Conservation (phyloP, 2,797 vertebrate species). For the Spheniscus humboldti region DNA sequence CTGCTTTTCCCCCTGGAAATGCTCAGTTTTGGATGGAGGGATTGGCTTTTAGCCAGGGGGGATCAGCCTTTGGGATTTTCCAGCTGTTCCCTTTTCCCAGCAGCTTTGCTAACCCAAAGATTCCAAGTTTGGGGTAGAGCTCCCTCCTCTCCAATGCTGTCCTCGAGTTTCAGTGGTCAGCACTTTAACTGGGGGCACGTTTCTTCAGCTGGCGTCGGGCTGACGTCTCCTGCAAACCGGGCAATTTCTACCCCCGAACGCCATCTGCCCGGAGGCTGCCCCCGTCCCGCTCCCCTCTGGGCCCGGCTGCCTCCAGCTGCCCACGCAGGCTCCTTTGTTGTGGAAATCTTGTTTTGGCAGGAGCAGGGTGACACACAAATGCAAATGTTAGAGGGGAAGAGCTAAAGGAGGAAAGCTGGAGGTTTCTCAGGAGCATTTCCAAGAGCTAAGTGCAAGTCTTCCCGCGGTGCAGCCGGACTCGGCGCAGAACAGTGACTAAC, state of each 20-base stretch:
- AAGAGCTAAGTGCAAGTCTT: not conserved
- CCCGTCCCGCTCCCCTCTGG: not conserved
- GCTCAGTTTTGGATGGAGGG: not conserved
- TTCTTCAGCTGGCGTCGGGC: fast-evolving
- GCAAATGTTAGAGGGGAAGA: not conserved
- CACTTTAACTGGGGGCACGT: fast-evolving
- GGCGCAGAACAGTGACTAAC: not conserved
- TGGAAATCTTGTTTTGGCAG: not conserved
- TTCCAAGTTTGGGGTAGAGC: not conserved
- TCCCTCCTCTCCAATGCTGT: not conserved
- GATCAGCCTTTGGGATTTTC: not conserved
- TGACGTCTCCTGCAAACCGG: fast-evolving
- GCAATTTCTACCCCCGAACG: fast-evolving
- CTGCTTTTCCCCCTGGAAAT: not conserved
- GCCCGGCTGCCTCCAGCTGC: not conserved
- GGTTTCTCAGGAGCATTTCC: not conserved
- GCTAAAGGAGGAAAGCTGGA: not conserved
- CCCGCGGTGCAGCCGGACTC: fast-evolving
- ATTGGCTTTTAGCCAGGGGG: not conserved
- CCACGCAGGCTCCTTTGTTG: not conserved
- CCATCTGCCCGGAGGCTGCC: not conserved
- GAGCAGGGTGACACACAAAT: not conserved
- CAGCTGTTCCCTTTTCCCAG: not conserved
- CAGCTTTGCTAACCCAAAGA: not conserved
- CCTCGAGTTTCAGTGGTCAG: fast-evolving